Evolutionary conservation across 2,888 invertebrate species (phyloP).

Genomic region (Calephelis perditalis): DNA sequence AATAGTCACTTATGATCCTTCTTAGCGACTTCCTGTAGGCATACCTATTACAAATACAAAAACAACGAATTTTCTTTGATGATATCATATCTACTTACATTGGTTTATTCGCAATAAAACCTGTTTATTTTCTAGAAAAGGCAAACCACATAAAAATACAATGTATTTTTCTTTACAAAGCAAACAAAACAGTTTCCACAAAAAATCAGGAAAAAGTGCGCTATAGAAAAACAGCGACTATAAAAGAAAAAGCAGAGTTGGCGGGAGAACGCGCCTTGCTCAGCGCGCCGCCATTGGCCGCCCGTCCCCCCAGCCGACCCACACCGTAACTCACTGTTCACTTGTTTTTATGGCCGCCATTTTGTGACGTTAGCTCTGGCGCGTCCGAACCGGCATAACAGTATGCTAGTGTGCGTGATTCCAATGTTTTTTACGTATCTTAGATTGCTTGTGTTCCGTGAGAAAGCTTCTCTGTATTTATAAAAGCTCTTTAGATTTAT

Average conservation of each 20-base stretch:
- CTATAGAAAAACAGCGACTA: slow-evolving; percentile 72
- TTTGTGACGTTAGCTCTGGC: slow-evolving; percentile 71
- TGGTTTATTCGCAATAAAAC: slow-evolving; percentile 19
- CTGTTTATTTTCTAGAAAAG: slow-evolving; percentile 39
- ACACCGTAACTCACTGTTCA: slow-evolving; percentile 75
- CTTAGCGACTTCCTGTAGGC: too few relatives aligned
- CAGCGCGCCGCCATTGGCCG: slow-evolving; percentile 67
- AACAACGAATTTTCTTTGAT: neutral
- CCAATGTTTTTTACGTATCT: slow-evolving; percentile 33
- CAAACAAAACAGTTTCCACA: slow-evolving; percentile 70
- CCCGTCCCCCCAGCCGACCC: slow-evolving; percentile 35
- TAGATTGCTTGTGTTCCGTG: slow-evolving; percentile 15
- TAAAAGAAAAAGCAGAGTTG: slow-evolving; percentile 77
- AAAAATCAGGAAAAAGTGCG: slow-evolving; percentile 71
- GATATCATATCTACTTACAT: slow-evolving; percentile 6
- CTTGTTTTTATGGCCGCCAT: slow-evolving; percentile 78
- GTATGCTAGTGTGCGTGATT: slow-evolving; percentile 54
- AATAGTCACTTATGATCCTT: too few relatives aligned
- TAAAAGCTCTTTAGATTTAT: slow-evolving; percentile 15
- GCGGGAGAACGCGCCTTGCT: slow-evolving; percentile 64
- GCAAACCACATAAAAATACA: slow-evolving; percentile 63
- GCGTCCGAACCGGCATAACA: slow-evolving; percentile 20
- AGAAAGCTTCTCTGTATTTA: slow-evolving; percentile 19
- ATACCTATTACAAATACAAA: neutral
- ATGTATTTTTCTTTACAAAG: slow-evolving; percentile 65